Percentiles rank a stretch among this genome's conserved stretches.
Conservation (phyloP, 2,888 invertebrate species). For the Diaprepes abbreviatus region DNA sequence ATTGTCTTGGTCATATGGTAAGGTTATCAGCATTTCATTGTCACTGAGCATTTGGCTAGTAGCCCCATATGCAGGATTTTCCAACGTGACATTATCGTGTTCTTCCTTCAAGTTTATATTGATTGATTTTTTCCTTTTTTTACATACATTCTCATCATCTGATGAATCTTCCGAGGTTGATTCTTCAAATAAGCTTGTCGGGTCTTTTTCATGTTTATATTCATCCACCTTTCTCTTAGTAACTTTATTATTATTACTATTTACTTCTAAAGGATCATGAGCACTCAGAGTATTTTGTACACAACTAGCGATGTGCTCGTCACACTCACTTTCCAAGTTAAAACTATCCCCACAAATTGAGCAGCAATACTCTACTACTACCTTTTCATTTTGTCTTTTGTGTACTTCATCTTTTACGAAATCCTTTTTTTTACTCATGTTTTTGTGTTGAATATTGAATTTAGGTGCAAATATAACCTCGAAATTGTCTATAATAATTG, state of each 20-base stretch:
- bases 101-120: not conserved
- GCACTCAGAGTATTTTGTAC: not conserved
- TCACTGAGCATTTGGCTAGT: slow-evolving; percentile 18
- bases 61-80: not conserved
- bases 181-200: not conserved
- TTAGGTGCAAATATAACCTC: not conserved
- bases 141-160: not conserved
- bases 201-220: not conserved
- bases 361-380: slow-evolving; percentile 1
- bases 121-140: not conserved
- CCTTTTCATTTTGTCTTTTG: not conserved
- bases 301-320: not conserved
- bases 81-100: not conserved
- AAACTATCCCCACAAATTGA: not conserved
- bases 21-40: slow-evolving; percentile 28
- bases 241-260: not conserved
- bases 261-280: not conserved
- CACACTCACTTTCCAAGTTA: not conserved
- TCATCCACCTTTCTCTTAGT: not conserved
- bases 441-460: not conserved
- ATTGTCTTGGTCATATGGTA: not conserved
- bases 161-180: too few species aligned
- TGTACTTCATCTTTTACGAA: not conserved
- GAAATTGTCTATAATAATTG: too few species aligned
- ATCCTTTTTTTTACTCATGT: not conserved